Evolutionary conservation across 2,888 invertebrate species (phyloP).

Genomic region (Rhopalosiphum nymphaeae): DNA sequence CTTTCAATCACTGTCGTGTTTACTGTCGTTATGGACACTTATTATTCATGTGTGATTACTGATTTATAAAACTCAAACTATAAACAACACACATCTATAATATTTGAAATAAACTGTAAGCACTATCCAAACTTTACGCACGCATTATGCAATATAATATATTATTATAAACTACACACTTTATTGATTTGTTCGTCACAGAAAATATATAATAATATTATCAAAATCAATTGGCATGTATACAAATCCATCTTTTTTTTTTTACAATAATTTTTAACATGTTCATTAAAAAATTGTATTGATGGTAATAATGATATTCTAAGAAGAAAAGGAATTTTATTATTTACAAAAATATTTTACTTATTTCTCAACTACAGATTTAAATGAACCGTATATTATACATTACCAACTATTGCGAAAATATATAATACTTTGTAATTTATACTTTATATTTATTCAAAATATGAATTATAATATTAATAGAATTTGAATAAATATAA

Average conservation of each 20-base stretch:
- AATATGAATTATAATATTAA: neutral
- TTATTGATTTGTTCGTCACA: neutral
- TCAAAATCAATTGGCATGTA: neutral
- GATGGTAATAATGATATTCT: neutral
- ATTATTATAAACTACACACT: neutral
- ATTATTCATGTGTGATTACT: conserved; percentile 1
- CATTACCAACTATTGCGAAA: neutral
- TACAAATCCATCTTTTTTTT: neutral
- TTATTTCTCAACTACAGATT: neutral
- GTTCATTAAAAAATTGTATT: neutral
- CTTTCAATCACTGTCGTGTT: conserved; percentile 21
- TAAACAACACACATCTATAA: conserved; percentile 1
- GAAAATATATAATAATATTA: neutral
- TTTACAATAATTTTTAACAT: neutral
- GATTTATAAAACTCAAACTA: neutral
- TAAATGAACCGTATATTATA: neutral
- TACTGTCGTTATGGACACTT: neutral
- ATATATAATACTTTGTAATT: neutral
- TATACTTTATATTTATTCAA: neutral
- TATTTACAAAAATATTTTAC: neutral
- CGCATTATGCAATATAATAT: neutral
- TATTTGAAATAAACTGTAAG: neutral
- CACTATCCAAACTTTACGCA: neutral
- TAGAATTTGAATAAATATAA: neutral
- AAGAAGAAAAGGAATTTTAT: neutral